Conservation (phyloP, 2,113 vertebrate genomes). For the Salvelinus fontinalis region DNA sequence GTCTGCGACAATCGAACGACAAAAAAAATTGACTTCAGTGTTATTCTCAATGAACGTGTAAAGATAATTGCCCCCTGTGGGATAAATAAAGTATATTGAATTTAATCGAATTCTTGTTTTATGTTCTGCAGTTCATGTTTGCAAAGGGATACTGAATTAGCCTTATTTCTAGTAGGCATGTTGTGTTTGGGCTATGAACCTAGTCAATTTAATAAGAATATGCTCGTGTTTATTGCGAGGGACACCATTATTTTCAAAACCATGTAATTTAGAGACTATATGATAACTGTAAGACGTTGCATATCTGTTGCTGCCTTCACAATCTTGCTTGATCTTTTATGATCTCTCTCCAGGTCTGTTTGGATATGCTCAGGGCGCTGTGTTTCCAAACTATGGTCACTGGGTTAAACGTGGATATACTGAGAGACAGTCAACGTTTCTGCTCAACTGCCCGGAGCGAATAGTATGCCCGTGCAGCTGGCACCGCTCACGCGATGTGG, state of each 20-base stretch:
- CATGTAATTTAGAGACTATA: no score
- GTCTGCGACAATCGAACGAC: no score
- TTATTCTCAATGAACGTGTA: no score
- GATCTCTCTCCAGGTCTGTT: slow-evolving; percentile 53
- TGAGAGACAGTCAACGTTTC: slow-evolving; percentile 30
- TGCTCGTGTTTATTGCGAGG: no score
- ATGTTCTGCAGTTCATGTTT: not conserved
- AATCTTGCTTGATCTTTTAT: slow-evolving; percentile 10
- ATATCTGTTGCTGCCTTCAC: not conserved
- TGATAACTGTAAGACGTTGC: not conserved
- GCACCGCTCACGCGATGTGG: slow-evolving; percentile 64
- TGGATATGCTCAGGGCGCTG: slow-evolving; percentile 48
- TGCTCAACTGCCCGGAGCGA: slow-evolving; percentile 39
- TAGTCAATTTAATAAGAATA: no score
- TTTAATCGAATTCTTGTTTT: not conserved
- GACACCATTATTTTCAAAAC: no score
- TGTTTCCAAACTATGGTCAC: slow-evolving; percentile 48
- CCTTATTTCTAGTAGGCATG: not conserved
- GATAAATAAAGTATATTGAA: not conserved
- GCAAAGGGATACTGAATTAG: not conserved
- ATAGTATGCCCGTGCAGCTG: slow-evolving; percentile 64
- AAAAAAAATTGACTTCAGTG: no score
- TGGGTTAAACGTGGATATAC: slow-evolving; percentile 59
- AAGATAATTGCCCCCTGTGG: no score
- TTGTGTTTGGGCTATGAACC: no score